Evolutionary conservation across 2,797 vertebrate genomes (phyloP).

Genomic region (Esox masquinongy): DNA sequence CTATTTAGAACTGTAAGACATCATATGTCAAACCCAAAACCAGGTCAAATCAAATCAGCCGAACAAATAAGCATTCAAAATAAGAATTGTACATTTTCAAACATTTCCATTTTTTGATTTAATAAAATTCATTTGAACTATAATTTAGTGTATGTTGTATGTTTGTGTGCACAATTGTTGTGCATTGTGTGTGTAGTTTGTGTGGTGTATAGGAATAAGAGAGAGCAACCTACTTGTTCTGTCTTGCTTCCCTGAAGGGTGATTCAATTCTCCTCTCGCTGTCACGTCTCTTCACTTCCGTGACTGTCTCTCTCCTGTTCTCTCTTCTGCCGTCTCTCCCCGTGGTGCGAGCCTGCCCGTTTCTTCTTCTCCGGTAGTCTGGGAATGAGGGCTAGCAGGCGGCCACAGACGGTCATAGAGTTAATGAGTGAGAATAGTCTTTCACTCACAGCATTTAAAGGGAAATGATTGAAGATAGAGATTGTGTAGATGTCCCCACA

Average conservation of each 20-base stretch:
- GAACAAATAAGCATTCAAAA: background rate
- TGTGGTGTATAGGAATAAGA: background rate
- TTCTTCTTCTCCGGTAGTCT: background rate
- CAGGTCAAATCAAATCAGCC: background rate
- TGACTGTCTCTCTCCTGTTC: background rate
- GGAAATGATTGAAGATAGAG: constrained; percentile 2
- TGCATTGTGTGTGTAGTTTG: background rate
- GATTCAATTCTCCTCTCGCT: background rate
- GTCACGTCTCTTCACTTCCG: constrained; percentile 1
- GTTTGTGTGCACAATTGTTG: background rate
- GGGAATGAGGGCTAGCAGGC: background rate
- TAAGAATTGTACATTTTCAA: background rate
- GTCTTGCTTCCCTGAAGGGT: background rate
- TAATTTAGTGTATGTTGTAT: background rate
- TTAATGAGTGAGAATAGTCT: background rate
- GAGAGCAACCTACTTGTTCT: background rate
- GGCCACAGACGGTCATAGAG: background rate
- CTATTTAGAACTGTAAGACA: background rate
- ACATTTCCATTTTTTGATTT: background rate
- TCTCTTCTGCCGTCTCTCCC: background rate
- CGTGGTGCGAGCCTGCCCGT: background rate
- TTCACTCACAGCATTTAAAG: background rate
- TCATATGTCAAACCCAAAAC: background rate
- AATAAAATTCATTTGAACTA: background rate
- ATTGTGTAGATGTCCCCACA: background rate